These are phyloP conservation scores for Forbesichthys agassizii DNA, from an alignment of 2,113 vertebrate genomes.

Conservation along the genomic window DNA sequence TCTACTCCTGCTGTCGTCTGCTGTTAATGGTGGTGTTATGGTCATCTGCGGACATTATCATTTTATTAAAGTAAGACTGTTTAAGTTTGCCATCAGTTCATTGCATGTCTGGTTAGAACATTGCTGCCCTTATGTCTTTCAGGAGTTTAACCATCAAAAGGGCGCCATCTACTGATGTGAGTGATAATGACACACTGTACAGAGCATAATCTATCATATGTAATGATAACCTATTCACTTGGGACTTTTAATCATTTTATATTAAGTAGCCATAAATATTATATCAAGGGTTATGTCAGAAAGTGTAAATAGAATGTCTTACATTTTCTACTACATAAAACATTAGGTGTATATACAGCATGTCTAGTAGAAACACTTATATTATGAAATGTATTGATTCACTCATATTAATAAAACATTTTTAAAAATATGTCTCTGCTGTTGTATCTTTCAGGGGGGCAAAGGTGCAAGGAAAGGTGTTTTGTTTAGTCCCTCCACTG, in stretches of 20 bases:
- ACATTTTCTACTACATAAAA: no score
- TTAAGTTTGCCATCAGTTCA: background rate
- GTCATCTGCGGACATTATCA: background rate
- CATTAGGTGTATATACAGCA: no score
- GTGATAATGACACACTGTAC: conserved; percentile 2
- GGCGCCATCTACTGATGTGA: conserved; percentile 70
- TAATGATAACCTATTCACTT: no score
- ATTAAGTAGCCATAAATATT: no score
- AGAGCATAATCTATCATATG: background rate
- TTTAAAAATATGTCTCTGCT: background rate
- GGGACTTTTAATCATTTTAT: no score
- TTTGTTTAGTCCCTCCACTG: conserved; percentile 59
- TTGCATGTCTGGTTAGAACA: background rate
- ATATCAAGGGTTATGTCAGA: no score
- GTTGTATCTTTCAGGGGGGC: conserved; percentile 45
- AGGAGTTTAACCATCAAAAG: conserved; percentile 77
- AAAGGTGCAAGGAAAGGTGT: conserved; percentile 50
- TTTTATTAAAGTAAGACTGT: background rate
- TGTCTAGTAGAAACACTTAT: no score
- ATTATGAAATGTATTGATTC: no score
- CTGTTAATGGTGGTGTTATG: conserved; percentile 7
- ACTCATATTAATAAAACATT: no score
- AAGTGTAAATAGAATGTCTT: background rate
- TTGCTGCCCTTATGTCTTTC: conserved; percentile 41
- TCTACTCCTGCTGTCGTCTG: conserved; percentile 27